Evolutionary conservation across 2,113 vertebrate genomes (phyloP).

Genomic region (Sylvia atricapilla): DNA sequence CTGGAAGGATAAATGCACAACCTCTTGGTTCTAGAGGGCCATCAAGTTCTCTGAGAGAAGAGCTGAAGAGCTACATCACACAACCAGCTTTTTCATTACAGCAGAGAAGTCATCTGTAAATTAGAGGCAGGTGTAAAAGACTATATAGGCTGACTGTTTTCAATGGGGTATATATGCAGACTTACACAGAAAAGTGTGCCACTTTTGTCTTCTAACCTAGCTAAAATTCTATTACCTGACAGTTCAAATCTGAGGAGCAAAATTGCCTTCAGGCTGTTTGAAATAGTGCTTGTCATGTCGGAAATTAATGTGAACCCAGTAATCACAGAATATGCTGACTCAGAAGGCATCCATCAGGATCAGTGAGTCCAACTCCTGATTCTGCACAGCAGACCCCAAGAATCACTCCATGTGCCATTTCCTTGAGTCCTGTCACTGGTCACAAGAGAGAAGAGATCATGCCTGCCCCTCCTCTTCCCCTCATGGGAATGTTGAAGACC

Average conservation of each 20-base stretch:
- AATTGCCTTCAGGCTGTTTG: not conserved
- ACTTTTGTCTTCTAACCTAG: not conserved
- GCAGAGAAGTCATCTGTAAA: not conserved
- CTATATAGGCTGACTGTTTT: not conserved
- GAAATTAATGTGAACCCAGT: not conserved
- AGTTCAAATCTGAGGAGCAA: not conserved
- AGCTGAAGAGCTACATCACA: not conserved
- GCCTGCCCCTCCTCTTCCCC: not conserved
- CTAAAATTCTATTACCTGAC: not conserved
- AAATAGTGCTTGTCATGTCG: not conserved
- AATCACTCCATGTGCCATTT: not conserved
- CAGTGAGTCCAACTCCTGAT: not conserved
- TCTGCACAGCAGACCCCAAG: not conserved
- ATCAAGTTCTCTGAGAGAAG: not conserved
- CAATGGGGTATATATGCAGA: not conserved
- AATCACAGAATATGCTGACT: not conserved
- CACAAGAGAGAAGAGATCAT: not conserved
- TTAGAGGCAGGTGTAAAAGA: not conserved
- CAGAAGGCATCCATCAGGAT: not conserved
- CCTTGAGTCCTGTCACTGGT: not conserved
- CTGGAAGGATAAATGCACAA: not conserved
- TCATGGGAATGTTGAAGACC: not conserved
- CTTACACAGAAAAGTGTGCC: not conserved
- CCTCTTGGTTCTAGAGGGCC: not conserved
- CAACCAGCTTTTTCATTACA: not conserved